Conservation (phyloP, 2,888 invertebrate species). For the Argyra leucocephala region DNA sequence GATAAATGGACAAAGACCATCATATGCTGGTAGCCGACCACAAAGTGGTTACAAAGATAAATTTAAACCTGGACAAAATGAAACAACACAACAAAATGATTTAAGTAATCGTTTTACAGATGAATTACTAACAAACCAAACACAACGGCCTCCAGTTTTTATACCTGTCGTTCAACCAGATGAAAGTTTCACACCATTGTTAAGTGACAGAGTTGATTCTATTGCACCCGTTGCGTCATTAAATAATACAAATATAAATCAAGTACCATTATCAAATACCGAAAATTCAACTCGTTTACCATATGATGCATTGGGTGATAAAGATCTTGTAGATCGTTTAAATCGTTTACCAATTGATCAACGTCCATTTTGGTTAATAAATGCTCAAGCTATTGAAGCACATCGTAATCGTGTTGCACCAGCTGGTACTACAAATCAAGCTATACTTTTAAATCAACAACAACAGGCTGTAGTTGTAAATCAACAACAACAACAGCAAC, state of each 20-base stretch:
- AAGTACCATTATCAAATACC: neutral
- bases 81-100: conserved; percentile 27
- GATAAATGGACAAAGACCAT: conserved; percentile 49
- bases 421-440: too few species aligned
- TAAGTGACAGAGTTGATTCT: conserved; percentile 11
- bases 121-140: conserved; percentile 25
- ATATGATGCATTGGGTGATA: conserved; percentile 57
- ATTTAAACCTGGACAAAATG: conserved; percentile 30
- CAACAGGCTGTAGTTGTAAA: too few species aligned
- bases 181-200: conserved; percentile 8
- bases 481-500: too few species aligned
- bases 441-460: too few species aligned
- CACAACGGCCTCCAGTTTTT: conserved; percentile 31
- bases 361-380: conserved; percentile 64
- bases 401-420: conserved; percentile 39
- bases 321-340: conserved; percentile 52
- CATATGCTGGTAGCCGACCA: conserved; percentile 52
- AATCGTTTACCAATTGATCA: conserved; percentile 56
- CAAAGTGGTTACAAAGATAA: conserved; percentile 51
- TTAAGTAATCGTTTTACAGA: conserved; percentile 49
- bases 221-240: conserved; percentile 12
- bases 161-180: conserved; percentile 11
- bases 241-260: neutral
- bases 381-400: conserved; percentile 56
- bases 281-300: conserved; percentile 43